phyloP scores from a whole-genome alignment of 2,797 vertebrate genomes.

The Myoxocephalus aenaeus region DNA sequence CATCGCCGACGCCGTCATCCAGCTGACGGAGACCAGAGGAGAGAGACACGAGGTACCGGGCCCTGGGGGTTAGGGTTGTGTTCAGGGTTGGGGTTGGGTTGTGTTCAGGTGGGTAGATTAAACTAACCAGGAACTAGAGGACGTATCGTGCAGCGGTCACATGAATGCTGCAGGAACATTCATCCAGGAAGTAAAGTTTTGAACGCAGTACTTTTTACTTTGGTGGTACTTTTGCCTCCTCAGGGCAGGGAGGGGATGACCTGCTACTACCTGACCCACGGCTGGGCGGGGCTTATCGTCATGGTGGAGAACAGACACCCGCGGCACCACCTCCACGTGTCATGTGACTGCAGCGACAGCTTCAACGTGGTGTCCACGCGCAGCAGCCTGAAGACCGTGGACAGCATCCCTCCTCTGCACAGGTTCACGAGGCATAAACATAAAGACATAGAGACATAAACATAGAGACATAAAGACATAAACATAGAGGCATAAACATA shows the following conservation, averaged over 20 bases:
- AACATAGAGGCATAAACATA: too few species aligned
- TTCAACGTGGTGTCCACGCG: slow-evolving; percentile 97
- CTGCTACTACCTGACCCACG: slow-evolving; percentile 95
- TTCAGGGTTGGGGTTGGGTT: too few species aligned
- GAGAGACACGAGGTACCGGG: slow-evolving; percentile 91
- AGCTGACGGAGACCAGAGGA: slow-evolving; percentile 92
- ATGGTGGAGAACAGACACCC: slow-evolving; percentile 97
- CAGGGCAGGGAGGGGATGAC: slow-evolving; percentile 97
- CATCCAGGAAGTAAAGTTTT: too few species aligned
- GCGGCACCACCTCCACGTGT: slow-evolving; percentile 92
- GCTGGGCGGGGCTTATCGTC: slow-evolving; percentile 96
- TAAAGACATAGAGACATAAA: too few species aligned
- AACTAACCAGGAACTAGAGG: too few species aligned
- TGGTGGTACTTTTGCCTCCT: neutral
- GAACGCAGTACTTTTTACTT: too few species aligned
- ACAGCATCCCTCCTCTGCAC: slow-evolving; percentile 95
- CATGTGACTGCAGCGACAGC: slow-evolving; percentile 96
- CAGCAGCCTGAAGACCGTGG: slow-evolving; percentile 92
- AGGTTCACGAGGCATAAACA: slow-evolving; percentile 76
- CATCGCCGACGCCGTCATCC: slow-evolving; percentile 91
- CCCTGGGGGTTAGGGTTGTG: too few species aligned
- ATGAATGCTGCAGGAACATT: too few species aligned
- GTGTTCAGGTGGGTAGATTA: too few species aligned
- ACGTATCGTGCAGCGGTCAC: too few species aligned
- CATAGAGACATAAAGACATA: too few species aligned